These are phyloP conservation scores for Aplysia californica DNA, from an alignment of 1,140 invertebrate species.

Conservation along the genomic window DNA sequence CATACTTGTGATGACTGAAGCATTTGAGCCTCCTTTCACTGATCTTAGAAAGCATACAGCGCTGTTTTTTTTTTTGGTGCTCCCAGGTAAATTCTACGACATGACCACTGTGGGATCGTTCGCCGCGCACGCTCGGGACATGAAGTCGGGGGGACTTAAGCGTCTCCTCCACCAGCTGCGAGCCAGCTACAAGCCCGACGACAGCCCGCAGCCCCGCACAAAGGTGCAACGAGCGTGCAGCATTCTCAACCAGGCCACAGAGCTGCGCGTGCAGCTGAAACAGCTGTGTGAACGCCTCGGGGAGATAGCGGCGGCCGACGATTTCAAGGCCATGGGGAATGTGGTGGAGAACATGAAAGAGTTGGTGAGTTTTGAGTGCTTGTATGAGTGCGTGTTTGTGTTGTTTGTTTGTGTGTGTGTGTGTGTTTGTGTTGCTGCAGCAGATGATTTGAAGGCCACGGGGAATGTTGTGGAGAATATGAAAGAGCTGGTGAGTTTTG, in stretches of 20 bases:
- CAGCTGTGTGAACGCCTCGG: background rate
- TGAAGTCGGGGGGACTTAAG: constrained; percentile 86
- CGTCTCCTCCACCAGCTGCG: constrained; percentile 85
- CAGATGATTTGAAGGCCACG: too few species aligned
- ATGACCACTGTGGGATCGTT: constrained; percentile 92
- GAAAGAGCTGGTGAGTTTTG: too few species aligned
- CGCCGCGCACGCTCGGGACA: constrained; percentile 87
- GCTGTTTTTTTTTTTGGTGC: too few species aligned
- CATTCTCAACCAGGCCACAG: constrained; percentile 48
- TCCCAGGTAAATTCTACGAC: constrained; percentile 87
- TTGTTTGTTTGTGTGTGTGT: background rate
- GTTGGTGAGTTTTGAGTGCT: constrained; percentile 5
- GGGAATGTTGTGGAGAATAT: too few species aligned
- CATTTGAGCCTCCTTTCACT: too few species aligned
- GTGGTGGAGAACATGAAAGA: constrained; percentile 3
- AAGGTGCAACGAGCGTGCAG: constrained; percentile 52
- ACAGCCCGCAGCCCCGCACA: constrained; percentile 42
- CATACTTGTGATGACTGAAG: too few species aligned
- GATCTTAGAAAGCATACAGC: too few species aligned
- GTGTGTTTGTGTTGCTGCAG: too few species aligned
- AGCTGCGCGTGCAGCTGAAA: constrained; percentile 37
- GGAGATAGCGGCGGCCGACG: background rate
- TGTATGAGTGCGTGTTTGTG: background rate
- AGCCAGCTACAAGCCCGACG: constrained; percentile 69
- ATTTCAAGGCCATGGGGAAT: background rate